Base-by-base conservation (phyloP, 2,797 vertebrate genomes). In the Pseudochirops cupreus region DNA sequence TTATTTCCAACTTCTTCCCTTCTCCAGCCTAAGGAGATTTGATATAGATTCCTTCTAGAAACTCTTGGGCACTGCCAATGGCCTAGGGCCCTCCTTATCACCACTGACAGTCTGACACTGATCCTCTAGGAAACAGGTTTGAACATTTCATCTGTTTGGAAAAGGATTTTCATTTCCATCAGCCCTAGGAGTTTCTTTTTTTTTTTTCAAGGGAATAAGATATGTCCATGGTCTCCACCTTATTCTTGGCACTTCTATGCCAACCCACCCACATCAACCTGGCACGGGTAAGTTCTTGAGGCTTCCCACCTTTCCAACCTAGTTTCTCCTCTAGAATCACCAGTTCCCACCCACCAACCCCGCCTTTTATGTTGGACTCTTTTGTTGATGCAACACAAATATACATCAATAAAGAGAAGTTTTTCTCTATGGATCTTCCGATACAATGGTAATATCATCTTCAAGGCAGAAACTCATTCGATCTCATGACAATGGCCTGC, bases 11-110 rank as follows among this genome's bases (percentile, higher is more conserved):
- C 18, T 82, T 46, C 67, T 50, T 87, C 39, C 3, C 9, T 87
- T 87, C 39, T 50, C 39, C 74, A 87, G 9, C 4, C 3, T 50
- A 26, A 3, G 82, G 31, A 74, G 31, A 29, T 93, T 56, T 46
- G 21, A 90, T 24, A 18, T 46, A n/a, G 82, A 39, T 26, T 87
- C 74, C 74, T 89, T 57, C 14, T 16, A 16, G 18, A 28, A 33
- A 26, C 29, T 90, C 62, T n/a, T 46, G 0, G 2, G 29, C 91
- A 53, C 16, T 55, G 74, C 52, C 13, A 0, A 1, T 28, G 39
- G 58, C 89, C 92, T 92, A 56, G 28, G 56, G 55, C 53, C 91
- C 92, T 94, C 93, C 54, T 67, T 16, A 7, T 26, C 62, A 26
- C 39, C 4, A 56, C n/a, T 90, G 39, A 62, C 5, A 26, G 0